phyloP scores from a whole-genome alignment of 1,140 invertebrate genomes.

The Apolygus lucorum region DNA sequence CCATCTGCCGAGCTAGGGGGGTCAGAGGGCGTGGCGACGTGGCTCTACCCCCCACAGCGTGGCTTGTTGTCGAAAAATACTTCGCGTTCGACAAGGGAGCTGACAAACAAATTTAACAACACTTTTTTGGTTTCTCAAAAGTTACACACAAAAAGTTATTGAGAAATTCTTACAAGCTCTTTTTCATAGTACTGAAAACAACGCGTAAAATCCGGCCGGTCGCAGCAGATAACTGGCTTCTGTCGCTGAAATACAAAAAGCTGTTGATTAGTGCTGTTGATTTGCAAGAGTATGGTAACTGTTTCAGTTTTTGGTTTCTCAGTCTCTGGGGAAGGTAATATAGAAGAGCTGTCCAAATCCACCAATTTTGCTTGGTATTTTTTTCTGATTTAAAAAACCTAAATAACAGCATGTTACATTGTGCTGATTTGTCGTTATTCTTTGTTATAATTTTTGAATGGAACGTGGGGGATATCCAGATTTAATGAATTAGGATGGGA shows the following conservation, averaged over 20 bases:
- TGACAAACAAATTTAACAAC: conserved; percentile 13
- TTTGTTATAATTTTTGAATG: no score
- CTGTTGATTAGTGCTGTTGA: neutral
- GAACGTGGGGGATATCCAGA: no score
- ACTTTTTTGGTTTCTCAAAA: conserved; percentile 9
- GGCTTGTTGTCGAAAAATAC: conserved; percentile 52
- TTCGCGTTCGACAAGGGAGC: conserved; percentile 44
- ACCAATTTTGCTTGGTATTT: no score
- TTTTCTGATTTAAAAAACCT: no score
- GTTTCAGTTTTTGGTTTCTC: neutral
- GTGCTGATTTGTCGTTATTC: no score
- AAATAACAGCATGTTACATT: no score
- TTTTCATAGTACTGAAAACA: conserved; percentile 3
- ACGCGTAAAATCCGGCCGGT: neutral
- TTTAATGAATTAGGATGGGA: no score
- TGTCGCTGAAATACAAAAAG: conserved; percentile 12
- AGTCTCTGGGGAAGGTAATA: neutral
- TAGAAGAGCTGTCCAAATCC: neutral
- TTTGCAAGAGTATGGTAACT: neutral
- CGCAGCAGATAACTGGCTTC: neutral
- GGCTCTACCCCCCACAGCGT: conserved; percentile 48
- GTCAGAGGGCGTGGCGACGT: conserved; percentile 43
- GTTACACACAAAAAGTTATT: no score
- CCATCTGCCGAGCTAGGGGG: conserved; percentile 38
- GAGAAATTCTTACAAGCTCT: neutral